These are phyloP conservation scores for Stigmatopora argus DNA, from an alignment of 2,113 vertebrate genomes.

Conservation along the genomic window DNA sequence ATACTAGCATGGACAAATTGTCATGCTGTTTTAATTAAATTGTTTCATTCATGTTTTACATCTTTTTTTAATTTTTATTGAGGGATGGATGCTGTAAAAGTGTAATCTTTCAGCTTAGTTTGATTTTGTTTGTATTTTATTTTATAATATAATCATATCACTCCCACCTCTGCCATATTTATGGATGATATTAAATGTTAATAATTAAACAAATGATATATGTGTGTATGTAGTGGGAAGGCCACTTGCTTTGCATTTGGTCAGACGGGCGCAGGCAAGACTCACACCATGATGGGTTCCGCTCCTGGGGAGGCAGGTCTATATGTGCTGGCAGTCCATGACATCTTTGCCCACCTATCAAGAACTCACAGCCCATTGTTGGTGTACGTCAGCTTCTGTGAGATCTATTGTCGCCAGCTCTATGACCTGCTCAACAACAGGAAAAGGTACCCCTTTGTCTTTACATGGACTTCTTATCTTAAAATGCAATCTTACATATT, in stretches of 20 bases:
- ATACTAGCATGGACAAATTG: too few species aligned
- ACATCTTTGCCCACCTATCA: constrained; percentile 80
- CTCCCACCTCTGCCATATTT: not conserved
- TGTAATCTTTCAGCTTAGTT: not conserved
- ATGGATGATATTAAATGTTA: not conserved
- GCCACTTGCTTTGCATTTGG: constrained; percentile 90
- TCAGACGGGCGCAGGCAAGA: constrained; percentile 91
- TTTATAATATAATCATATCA: not conserved
- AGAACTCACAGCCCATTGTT: constrained; percentile 37
- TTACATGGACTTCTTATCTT: not conserved
- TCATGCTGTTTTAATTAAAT: too few species aligned
- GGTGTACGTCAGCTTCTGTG: constrained; percentile 88
- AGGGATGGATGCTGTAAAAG: too few species aligned
- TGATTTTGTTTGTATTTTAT: not conserved
- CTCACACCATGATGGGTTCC: constrained; percentile 89
- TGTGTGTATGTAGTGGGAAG: constrained; percentile 72
- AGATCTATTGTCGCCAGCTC: constrained; percentile 91
- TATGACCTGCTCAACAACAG: constrained; percentile 84
- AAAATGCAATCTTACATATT: not conserved
- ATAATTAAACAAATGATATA: not conserved
- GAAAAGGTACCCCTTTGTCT: constrained; percentile 71
- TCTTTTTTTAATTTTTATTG: too few species aligned
- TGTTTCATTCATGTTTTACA: too few species aligned
- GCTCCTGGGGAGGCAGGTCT: constrained; percentile 75
- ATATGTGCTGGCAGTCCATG: constrained; percentile 80